Conservation (phyloP, 2,113 vertebrate genomes). For the Colistium nudipinnis region DNA sequence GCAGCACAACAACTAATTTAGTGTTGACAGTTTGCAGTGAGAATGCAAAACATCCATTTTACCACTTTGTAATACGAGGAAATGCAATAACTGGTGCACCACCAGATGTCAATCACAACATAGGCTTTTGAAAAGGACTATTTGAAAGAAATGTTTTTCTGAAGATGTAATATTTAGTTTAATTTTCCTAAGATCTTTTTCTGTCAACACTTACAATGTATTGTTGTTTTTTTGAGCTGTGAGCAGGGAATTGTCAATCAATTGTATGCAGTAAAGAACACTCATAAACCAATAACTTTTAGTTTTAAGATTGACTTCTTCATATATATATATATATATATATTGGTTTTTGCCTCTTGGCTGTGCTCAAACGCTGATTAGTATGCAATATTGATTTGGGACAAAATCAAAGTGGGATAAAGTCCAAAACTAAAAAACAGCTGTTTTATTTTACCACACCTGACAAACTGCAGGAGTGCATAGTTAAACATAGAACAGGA, state of each 20-base stretch:
- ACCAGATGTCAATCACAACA: background rate
- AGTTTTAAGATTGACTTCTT: background rate
- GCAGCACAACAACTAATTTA: no score
- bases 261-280: background rate
- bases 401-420: background rate
- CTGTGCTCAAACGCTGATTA: background rate
- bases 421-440: background rate
- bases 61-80: background rate
- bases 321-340: no score
- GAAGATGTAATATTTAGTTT: no score
- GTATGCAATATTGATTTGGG: background rate
- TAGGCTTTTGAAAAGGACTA: background rate
- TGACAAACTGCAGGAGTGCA: background rate
- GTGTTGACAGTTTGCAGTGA: background rate
- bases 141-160: background rate
- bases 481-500: background rate
- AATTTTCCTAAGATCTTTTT: background rate
- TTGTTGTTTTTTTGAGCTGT: background rate
- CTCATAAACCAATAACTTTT: background rate
- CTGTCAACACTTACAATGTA: background rate
- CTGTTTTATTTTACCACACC: background rate
- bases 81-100: background rate
- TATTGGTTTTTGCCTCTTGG: background rate
- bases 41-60: background rate
- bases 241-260: conserved; percentile 1